Conservation (phyloP, 35 echinoderm and acorn worm genomes). For the Amphiura filiformis region DNA sequence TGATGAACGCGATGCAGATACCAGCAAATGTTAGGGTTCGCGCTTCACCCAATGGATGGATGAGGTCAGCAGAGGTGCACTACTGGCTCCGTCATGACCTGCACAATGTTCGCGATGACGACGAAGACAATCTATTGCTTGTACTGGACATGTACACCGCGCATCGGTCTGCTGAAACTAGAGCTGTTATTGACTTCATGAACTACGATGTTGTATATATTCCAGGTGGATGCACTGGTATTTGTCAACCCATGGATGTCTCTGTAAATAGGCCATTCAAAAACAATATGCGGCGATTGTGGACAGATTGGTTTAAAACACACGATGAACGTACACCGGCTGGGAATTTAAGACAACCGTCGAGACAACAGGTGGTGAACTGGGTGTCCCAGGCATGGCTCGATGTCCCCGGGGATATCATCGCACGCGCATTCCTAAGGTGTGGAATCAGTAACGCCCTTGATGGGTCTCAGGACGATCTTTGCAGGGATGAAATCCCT, state of each 20-base stretch:
- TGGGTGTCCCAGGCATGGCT: background rate
- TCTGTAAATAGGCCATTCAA: slow-evolving; percentile 29
- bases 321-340: background rate
- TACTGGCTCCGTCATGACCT: background rate
- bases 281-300: background rate
- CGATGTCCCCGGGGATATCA: background rate
- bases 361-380: background rate
- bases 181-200: too few relatives aligned
- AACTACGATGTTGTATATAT: background rate
- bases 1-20: background rate
- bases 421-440: slow-evolving; percentile 4
- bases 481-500: background rate
- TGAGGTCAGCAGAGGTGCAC: background rate
- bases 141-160: too few relatives aligned
- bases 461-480: slow-evolving; percentile 29
- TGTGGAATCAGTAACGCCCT: slow-evolving; percentile 17
- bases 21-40: background rate
- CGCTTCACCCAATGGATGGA: slow-evolving; percentile 26
- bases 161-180: too few relatives aligned
- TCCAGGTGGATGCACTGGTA: background rate
- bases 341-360: slow-evolving; percentile 23
- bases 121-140: too few relatives aligned
- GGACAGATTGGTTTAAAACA: background rate
- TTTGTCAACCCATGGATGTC: background rate
- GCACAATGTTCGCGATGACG: too few relatives aligned